A percentile compares a stretch with the other conserved stretches of the same genome.
These are phyloP conservation scores for Rattus rattus DNA, from an alignment of 2,113 vertebrate genomes.

Conservation along the genomic window DNA sequence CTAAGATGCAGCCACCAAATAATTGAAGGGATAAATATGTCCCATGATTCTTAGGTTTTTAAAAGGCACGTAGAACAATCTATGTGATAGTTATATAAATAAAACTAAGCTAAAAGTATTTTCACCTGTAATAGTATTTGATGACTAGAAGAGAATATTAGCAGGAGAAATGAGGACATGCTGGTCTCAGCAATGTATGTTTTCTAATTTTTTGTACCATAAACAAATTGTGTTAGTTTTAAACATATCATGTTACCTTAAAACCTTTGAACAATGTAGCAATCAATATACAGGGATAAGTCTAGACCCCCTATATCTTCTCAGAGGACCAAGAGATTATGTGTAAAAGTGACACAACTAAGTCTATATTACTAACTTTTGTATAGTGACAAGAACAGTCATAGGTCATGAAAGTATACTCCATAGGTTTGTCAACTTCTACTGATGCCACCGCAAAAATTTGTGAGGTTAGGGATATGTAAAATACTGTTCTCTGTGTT, in stretches of 20 bases:
- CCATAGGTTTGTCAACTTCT: not conserved
- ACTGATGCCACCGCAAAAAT: not conserved
- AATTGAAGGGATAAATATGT: constrained; percentile 40
- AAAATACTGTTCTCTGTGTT: not conserved
- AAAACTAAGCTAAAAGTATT: not conserved
- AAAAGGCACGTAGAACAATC: constrained; percentile 10
- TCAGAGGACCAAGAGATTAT: not conserved
- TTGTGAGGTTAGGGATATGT: not conserved
- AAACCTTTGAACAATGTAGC: not conserved
- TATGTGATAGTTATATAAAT: constrained; percentile 11
- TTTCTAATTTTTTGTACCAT: constrained; percentile 19
- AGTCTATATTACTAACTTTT: constrained; percentile 36
- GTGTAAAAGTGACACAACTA: not conserved
- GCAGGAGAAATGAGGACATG: constrained; percentile 14
- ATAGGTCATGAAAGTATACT: not conserved
- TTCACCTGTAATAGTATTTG: constrained; percentile 12
- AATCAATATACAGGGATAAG: not conserved
- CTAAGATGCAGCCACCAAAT: constrained; percentile 33
- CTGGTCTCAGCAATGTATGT: not conserved
- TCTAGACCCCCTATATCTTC: not conserved
- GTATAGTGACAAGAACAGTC: not conserved
- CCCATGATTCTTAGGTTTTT: constrained; percentile 16
- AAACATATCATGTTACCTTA: not conserved
- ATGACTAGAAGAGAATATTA: constrained; percentile 32
- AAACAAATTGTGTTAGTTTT: constrained; percentile 28